Percentiles rank a stretch among this genome's conserved stretches.
These are phyloP conservation scores for Corythornis vintsioides DNA, from an alignment of 2,113 vertebrate species.

Conservation along the genomic window DNA sequence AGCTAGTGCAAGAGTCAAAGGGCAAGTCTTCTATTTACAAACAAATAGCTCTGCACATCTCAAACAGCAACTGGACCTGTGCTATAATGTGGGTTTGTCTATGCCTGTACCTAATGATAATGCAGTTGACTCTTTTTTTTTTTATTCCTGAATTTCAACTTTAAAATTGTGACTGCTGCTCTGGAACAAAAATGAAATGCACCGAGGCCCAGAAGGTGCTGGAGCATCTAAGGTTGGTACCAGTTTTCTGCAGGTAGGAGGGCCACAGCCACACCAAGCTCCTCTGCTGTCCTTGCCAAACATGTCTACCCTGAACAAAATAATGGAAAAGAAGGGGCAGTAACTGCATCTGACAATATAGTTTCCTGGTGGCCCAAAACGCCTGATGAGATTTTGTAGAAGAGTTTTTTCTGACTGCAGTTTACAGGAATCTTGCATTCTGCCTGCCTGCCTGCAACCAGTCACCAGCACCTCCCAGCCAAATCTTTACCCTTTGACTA, in stretches of 20 bases:
- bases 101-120: not conserved
- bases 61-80: not conserved
- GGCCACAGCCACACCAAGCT: accelerated
- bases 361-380: not conserved
- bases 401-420: not conserved
- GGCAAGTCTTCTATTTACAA: not conserved
- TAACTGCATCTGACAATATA: not conserved
- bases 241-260: not conserved
- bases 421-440: not conserved
- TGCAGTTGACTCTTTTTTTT: accelerated
- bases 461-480: not conserved
- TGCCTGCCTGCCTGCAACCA: not conserved
- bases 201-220: not conserved
- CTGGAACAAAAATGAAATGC: not conserved
- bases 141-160: not conserved
- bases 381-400: not conserved
- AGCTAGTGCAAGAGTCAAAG: not conserved
- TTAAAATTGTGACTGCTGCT: not conserved
- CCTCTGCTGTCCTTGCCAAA: not conserved
- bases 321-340: not conserved
- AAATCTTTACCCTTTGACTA: not conserved
- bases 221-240: not conserved
- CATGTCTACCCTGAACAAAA: not conserved
- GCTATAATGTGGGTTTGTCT: too few relatives aligned
- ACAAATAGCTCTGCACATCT: not conserved